Conservation (phyloP, 2,113 vertebrate species). For the Suricata suricatta region DNA sequence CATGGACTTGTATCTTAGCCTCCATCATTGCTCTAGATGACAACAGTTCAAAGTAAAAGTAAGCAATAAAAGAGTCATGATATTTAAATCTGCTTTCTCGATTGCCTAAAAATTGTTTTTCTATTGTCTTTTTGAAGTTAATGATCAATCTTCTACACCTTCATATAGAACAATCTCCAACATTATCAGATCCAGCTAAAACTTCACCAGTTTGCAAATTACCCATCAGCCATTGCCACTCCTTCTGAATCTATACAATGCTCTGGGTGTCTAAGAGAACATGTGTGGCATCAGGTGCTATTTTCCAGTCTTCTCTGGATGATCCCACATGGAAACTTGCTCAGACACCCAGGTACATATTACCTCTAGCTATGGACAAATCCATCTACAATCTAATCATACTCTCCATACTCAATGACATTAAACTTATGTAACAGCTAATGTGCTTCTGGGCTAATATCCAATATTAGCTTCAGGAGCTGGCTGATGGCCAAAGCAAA, state of each 20-base stretch:
- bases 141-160: not conserved
- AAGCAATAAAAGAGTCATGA: not conserved
- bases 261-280: not conserved
- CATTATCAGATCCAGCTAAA: not conserved
- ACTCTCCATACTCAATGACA: not conserved
- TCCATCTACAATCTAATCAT: not conserved
- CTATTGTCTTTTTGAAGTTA: not conserved
- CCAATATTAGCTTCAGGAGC: not conserved
- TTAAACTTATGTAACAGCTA: not conserved
- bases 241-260: not conserved
- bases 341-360: not conserved
- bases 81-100: not conserved
- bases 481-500: conserved; percentile 17
- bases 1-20: not conserved
- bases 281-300: no score
- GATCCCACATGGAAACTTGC: not conserved
- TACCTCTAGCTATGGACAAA: not conserved
- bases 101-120: not conserved
- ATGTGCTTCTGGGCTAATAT: not conserved
- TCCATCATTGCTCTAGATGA: not conserved
- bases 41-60: not conserved
- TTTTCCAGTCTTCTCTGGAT: not conserved
- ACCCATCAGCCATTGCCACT: not conserved
- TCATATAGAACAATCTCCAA: not conserved
- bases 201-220: not conserved